phyloP scores from a whole-genome alignment of 2,113 vertebrate genomes.

The Epinephelus moara region DNA sequence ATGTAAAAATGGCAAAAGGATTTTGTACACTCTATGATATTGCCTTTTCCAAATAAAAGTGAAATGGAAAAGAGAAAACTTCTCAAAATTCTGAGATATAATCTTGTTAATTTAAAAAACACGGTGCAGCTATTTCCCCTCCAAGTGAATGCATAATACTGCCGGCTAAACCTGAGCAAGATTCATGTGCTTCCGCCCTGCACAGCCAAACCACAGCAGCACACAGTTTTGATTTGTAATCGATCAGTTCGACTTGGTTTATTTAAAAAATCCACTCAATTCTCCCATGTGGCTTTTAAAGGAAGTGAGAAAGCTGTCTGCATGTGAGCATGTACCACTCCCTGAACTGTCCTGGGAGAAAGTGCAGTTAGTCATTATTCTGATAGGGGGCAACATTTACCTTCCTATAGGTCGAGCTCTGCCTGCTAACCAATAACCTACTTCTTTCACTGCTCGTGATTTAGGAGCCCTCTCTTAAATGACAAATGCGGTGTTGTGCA shows the following conservation, averaged over 20 bases:
- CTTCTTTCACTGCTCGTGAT: neutral
- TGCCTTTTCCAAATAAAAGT: no score
- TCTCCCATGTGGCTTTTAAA: neutral
- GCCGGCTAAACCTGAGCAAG: neutral
- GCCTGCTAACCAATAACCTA: neutral
- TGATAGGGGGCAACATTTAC: slow-evolving; percentile 80
- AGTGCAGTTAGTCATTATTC: slow-evolving; percentile 67
- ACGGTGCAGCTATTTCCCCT: no score
- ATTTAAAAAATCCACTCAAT: neutral
- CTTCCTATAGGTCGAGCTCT: slow-evolving; percentile 45
- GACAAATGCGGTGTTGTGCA: neutral
- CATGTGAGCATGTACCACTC: slow-evolving; percentile 20
- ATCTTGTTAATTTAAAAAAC: no score
- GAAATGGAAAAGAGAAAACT: no score
- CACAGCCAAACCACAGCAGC: neutral
- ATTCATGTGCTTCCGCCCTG: neutral
- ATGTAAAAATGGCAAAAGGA: no score
- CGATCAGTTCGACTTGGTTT: neutral
- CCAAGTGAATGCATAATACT: no score
- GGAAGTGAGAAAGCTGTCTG: slow-evolving; percentile 18
- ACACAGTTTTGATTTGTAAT: slow-evolving; percentile 12
- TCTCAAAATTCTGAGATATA: no score
- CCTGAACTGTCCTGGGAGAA: neutral
- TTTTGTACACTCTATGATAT: no score
- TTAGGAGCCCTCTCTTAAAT: slow-evolving; percentile 16